Evolutionary conservation across 2,113 vertebrate genomes (phyloP).

Genomic region (Shinisaurus crocodilurus): DNA sequence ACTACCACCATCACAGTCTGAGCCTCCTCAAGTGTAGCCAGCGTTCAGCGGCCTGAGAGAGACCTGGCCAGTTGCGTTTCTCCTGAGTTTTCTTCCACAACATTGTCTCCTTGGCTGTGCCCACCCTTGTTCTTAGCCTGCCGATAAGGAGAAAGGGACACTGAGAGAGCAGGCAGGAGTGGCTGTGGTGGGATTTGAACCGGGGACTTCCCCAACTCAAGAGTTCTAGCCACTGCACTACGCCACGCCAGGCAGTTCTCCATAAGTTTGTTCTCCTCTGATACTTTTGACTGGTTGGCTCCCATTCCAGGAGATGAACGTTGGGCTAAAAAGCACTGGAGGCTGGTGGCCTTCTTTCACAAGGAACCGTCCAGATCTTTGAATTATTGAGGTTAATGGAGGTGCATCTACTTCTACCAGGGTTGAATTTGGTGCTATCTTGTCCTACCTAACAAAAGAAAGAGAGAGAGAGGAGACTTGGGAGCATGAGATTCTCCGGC

Average conservation of each 20-base stretch:
- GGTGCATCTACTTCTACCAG: background rate
- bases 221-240: background rate
- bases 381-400: conserved; percentile 27
- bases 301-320: background rate
- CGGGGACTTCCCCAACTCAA: too few species aligned
- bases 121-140: too few species aligned
- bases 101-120: too few species aligned
- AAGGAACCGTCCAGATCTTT: background rate
- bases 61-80: background rate
- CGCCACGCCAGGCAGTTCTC: too few species aligned
- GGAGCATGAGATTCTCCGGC: background rate
- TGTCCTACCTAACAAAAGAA: background rate
- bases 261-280: background rate
- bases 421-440: background rate
- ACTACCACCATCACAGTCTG: too few species aligned
- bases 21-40: background rate
- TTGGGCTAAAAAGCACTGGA: conserved; percentile 20
- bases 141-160: too few species aligned
- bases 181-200: background rate
- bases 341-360: conserved; percentile 21
- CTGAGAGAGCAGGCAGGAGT: too few species aligned
- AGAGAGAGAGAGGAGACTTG: background rate
- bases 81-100: too few species aligned
- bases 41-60: background rate
- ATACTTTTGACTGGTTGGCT: background rate